Percentiles rank a stretch among this genome's conserved stretches.
Evolutionary conservation across 2,888 invertebrate genomes (phyloP).

Genomic region (Maniola hyperantus): DNA sequence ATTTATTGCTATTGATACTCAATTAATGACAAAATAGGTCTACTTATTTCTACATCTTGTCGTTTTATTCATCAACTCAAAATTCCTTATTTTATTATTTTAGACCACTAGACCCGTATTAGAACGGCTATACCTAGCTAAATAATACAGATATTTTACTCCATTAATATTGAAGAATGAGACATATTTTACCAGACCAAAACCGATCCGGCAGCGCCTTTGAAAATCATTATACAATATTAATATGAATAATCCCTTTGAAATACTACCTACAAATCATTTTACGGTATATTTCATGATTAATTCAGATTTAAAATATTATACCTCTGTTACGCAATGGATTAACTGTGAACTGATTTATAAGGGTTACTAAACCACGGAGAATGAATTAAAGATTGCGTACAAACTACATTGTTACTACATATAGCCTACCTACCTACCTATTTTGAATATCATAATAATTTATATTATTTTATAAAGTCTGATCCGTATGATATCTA

Average conservation of each 20-base stretch:
- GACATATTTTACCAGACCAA: background rate
- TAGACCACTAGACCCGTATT: no score
- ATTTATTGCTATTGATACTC: no score
- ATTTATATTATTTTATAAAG: no score
- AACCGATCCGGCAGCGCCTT: background rate
- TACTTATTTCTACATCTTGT: no score
- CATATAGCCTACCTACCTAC: no score
- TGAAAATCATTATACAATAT: background rate
- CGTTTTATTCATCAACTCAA: no score
- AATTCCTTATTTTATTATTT: no score
- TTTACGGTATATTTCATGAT: slow-evolving; percentile 9
- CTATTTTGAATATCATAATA: no score
- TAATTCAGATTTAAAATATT: slow-evolving; percentile 14
- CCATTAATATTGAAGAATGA: background rate
- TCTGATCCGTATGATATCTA: no score
- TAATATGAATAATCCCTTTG: slow-evolving; percentile 1
- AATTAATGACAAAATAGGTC: no score
- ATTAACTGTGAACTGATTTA: slow-evolving; percentile 25
- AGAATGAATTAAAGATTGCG: slow-evolving; percentile 3
- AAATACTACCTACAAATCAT: slow-evolving; percentile 12
- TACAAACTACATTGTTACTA: background rate
- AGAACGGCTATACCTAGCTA: no score
- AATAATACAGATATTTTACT: no score
- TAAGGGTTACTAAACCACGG: background rate
- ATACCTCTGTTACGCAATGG: slow-evolving; percentile 11